These are phyloP conservation scores for Chelidonichthys spinosus DNA, from an alignment of 2,797 vertebrate genomes.

Conservation along the genomic window DNA sequence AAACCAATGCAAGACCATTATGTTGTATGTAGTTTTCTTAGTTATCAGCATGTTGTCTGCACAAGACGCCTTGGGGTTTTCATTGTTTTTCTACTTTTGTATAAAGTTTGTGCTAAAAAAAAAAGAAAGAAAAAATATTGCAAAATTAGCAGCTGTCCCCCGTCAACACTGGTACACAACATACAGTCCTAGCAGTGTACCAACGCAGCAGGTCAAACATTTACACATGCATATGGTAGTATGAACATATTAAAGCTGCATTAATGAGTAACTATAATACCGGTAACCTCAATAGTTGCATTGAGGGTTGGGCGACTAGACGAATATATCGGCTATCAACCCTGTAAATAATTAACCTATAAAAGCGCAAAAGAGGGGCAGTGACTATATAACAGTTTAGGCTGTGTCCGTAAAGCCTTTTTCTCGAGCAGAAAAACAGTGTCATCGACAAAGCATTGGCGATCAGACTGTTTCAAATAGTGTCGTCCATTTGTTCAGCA, in stretches of 20 bases:
- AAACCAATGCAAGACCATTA: conserved; percentile 11
- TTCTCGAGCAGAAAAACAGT: not conserved
- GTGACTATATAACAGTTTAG: not conserved
- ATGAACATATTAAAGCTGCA: conserved; percentile 27
- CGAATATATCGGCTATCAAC: not conserved
- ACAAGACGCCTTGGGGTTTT: conserved; percentile 2
- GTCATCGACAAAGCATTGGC: no score
- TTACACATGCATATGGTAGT: not conserved
- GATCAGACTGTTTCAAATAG: not conserved
- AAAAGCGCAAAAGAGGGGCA: not conserved
- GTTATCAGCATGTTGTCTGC: conserved; percentile 11
- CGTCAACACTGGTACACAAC: conserved; percentile 12
- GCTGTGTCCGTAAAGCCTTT: not conserved
- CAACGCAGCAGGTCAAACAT: conserved; percentile 2
- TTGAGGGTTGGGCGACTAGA: not conserved
- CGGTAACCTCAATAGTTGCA: not conserved
- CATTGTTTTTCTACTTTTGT: conserved; percentile 24
- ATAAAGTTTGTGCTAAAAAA: conserved; percentile 20
- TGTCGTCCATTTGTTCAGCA: not conserved
- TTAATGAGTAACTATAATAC: not conserved
- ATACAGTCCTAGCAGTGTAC: not conserved
- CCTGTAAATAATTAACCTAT: not conserved
- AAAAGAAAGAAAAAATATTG: not conserved
- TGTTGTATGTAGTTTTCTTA: conserved; percentile 20
- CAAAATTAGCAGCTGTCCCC: conserved; percentile 3